A percentile compares a stretch with the other conserved stretches of the same genome.
Evolutionary conservation across 2,888 invertebrate genomes (phyloP).

Genomic region (Chrysina gloriosa): DNA sequence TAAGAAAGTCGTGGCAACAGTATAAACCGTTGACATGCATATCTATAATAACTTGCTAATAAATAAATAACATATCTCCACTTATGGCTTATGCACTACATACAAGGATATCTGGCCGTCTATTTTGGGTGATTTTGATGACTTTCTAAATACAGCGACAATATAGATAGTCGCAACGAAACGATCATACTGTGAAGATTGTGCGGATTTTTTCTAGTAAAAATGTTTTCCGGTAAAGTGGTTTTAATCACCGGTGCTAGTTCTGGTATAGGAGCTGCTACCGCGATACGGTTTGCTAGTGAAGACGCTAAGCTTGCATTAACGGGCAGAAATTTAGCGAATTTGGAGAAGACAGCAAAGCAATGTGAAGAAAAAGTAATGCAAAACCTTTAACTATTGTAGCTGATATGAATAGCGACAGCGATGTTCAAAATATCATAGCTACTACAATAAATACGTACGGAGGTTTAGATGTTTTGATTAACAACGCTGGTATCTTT

Average conservation of each 20-base stretch:
- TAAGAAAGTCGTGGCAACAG: too few species aligned
- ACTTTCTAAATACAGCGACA: too few species aligned
- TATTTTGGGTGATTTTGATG: too few species aligned
- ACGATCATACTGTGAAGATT: too few species aligned
- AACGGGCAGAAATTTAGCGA: conserved; percentile 76
- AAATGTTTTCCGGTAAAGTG: conserved; percentile 71
- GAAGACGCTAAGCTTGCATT: conserved; percentile 76
- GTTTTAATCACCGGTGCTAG: conserved; percentile 78
- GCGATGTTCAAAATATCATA: conserved; percentile 59
- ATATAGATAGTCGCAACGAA: too few species aligned
- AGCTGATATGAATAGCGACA: conserved; percentile 59
- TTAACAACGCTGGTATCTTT: conserved; percentile 71
- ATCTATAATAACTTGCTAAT: too few species aligned
- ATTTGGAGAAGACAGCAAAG: conserved; percentile 70
- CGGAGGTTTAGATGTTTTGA: conserved; percentile 62
- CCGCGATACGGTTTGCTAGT: conserved; percentile 77
- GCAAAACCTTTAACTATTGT: conserved; percentile 49
- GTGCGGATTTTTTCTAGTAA: too few species aligned
- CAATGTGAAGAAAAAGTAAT: too few species aligned
- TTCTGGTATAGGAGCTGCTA: conserved; percentile 82
- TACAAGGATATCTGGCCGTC: too few species aligned
- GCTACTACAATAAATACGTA: conserved; percentile 60
- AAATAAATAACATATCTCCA: too few species aligned
- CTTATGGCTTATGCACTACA: too few species aligned
- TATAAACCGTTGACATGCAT: too few species aligned